Evolutionary conservation across 1,140 invertebrate genomes (phyloP), one percentile per base, ranked within the genome.

Genomic region (Brachionus plicatilis): DNA sequence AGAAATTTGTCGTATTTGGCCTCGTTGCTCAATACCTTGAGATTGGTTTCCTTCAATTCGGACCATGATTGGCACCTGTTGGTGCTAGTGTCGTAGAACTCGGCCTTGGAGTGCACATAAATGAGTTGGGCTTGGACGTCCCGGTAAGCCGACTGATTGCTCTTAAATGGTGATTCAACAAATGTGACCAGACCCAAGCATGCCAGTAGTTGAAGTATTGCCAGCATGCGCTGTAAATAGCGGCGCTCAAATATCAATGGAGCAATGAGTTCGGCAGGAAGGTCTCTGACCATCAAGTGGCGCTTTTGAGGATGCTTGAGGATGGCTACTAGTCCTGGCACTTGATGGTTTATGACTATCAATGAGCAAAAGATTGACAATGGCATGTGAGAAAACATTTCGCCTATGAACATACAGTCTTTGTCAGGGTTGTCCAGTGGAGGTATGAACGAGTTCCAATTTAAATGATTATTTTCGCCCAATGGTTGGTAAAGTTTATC

Each of bases 391-490:
- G 37, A 29, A 47, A 83, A 60, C n/a, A 83, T 50, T 33, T 83
- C 82, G 8, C 60, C 82, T 47, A 83, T 68, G 47, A 29, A 70
- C 9, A 83, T 37, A 83, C 82, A 83, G 5, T 68, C 7, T 65
- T 47, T 66, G 37, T 83, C n/a, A 20, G 29, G n/a, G n/a, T 43
- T 43, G 11, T 68, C 24, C 9, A 83, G 24, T 14, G 37, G 17
- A 17, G 82, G 82, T 37, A 83, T 68, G 37, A 83, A 83, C 5
- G 82, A 50, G 17, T 70, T 83, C 82, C 82, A 83, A 27, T 45
- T 20, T 20, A 82, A 20, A 24, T 65, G 50, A 41, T 60, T 82
- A 0, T 82, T 50, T 11, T 47, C 45, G 11, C 3, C 1, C 29
- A 76, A 27, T 50, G 72, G 72, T 29, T 50, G 20, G n/a, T 76